Percentiles rank a stretch among this genome's conserved stretches.
These are phyloP conservation scores for Acanthoscelides obtectus DNA, from an alignment of 2,888 invertebrate species.

Conservation along the genomic window DNA sequence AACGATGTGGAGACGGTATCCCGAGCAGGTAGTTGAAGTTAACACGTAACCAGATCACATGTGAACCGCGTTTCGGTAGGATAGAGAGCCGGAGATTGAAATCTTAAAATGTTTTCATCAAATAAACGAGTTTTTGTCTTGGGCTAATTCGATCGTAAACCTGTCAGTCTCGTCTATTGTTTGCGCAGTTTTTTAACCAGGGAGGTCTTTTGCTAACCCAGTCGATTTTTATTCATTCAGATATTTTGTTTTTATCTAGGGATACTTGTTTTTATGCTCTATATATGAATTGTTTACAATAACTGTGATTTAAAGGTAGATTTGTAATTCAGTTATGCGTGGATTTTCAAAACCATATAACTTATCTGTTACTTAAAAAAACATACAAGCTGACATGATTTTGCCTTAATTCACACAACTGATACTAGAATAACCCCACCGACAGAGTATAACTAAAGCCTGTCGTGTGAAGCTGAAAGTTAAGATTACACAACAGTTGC, in stretches of 20 bases:
- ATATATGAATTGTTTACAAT: neutral
- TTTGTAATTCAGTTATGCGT: too few relatives aligned
- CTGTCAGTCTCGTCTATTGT: slow-evolving; percentile 25
- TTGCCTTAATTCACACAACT: too few relatives aligned
- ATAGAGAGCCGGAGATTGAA: slow-evolving; percentile 16
- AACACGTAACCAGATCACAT: slow-evolving; percentile 2
- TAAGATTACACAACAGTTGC: too few relatives aligned
- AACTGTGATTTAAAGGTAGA: too few relatives aligned
- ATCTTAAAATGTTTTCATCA: slow-evolving; percentile 28
- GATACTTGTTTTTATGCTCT: neutral
- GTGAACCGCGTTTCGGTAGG: slow-evolving; percentile 5
- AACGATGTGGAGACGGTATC: neutral
- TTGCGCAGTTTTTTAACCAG: slow-evolving; percentile 18
- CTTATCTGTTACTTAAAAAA: too few relatives aligned
- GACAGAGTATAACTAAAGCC: too few relatives aligned
- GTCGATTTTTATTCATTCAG: neutral
- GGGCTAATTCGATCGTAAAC: slow-evolving; percentile 29
- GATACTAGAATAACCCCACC: too few relatives aligned
- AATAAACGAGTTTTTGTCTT: slow-evolving; percentile 25
- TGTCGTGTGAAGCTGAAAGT: too few relatives aligned
- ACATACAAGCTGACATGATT: too few relatives aligned
- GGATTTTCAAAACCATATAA: too few relatives aligned
- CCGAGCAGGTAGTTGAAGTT: slow-evolving; percentile 1
- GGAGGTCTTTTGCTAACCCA: slow-evolving; percentile 13
- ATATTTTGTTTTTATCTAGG: neutral